Conservation (phyloP, 2,888 invertebrate genomes). For the Eulithis testata region DNA sequence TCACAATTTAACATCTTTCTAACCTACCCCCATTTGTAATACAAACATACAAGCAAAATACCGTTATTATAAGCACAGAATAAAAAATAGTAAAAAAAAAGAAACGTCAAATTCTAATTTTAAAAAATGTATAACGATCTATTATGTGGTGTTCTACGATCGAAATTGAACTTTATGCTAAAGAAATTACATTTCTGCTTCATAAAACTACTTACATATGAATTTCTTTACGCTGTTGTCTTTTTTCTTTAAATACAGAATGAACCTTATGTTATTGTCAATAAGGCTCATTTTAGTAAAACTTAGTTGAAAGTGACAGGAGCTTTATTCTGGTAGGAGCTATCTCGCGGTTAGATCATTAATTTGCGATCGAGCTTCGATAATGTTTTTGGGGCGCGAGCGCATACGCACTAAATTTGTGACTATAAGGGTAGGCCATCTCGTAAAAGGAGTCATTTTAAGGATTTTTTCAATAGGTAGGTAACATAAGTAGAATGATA, state of each 20-base stretch:
- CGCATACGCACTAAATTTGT: constrained; percentile 27
- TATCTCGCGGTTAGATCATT: constrained; percentile 70
- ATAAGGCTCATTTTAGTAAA: constrained; percentile 7
- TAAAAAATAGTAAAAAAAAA: neutral
- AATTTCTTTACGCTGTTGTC: neutral
- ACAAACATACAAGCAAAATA: constrained; percentile 53
- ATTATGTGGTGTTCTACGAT: neutral
- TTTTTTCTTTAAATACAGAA: neutral
- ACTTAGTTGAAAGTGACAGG: constrained; percentile 7
- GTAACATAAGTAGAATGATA: no score
- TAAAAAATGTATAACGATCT: no score
- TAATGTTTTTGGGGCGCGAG: constrained; percentile 47
- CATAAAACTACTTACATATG: neutral
- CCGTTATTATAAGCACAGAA: constrained; percentile 50
- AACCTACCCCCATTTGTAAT: constrained; percentile 40
- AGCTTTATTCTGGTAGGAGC: constrained; percentile 40
- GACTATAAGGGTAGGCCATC: constrained; percentile 18
- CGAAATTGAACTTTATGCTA: neutral
- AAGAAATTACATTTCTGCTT: neutral
- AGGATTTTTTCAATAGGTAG: no score
- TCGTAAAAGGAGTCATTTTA: no score
- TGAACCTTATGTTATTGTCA: neutral
- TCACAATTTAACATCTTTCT: constrained; percentile 29
- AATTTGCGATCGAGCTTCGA: constrained; percentile 54
- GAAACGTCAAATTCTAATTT: neutral